Base-by-base conservation (phyloP, 2,797 vertebrate genomes). In the Parotocinclus haroldoi region DNA sequence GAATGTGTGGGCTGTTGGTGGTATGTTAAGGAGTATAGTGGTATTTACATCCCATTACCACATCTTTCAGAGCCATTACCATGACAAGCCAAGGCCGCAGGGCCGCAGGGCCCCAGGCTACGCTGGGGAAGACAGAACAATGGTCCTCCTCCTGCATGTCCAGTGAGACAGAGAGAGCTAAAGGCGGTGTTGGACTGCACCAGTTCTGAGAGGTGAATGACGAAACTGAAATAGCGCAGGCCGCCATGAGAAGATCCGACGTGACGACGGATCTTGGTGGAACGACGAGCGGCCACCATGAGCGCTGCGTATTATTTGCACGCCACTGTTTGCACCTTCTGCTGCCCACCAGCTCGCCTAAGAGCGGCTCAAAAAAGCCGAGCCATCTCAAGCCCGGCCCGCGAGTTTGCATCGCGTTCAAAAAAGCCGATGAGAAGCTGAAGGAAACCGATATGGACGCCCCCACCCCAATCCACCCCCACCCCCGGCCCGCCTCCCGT, bases 31-130 rank as follows among this genome's bases (percentile, higher is more conserved):
- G 77, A 81, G 81, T 80, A 79, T 73, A 81, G 72, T 42, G 69
- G 78, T 82, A 83, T 81, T 84, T 84, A 83, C 84, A 84, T 86
- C 76, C 82, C 79, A 84, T 86, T 85, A 86, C 77, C 80, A 78
- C 80, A 69, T 78, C 80, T 81, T 85, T 84, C 81, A 83, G 63
- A 64, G 68, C 76, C 79, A 84, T 85, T 84, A 84, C 81, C 82
- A 86, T 84, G 84, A 84, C 80, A 86, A 85, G 82, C 66, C 68
- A 55, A 27, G 64, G 67, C 79, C 68, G 60, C 60, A 75, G 75
- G 64, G 67, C 79, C 68, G 60, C 60, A 75, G 75, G 78, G 69
- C 69, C 80, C 69, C 67, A 62, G 73, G 77, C 68, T 71, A 60
- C 46, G 60, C 53, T 39, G 54, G 62, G 59, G 65, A 63, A 71